Percentiles rank a stretch among this genome's conserved stretches.
Evolutionary conservation across 2,797 vertebrate species (phyloP).

Genomic region (Propithecus deckenii): DNA sequence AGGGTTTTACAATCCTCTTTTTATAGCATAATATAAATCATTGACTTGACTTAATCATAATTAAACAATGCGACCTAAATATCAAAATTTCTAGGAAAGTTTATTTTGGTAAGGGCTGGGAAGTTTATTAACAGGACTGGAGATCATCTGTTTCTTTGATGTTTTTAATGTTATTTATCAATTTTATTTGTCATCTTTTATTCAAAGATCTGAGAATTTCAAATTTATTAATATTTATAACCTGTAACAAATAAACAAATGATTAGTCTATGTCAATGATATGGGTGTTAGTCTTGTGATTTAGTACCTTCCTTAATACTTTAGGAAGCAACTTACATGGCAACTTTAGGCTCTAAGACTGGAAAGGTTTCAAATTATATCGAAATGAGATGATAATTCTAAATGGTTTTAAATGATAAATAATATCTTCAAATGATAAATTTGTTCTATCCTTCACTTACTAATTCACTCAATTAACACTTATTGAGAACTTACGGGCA

Average conservation of each 20-base stretch:
- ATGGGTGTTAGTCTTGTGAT: not conserved
- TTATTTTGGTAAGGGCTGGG: not conserved
- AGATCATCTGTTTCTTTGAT: not conserved
- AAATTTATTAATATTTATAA: slow-evolving; percentile 46
- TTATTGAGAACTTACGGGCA: not conserved
- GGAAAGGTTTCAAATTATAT: slow-evolving; percentile 23
- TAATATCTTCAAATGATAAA: slow-evolving; percentile 40
- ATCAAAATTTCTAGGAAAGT: slow-evolving; percentile 7
- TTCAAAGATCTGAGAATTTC: slow-evolving; percentile 39
- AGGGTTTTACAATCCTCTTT: slow-evolving; percentile 3
- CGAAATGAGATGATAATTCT: slow-evolving; percentile 19
- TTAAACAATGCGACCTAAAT: slow-evolving; percentile 16
- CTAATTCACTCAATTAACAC: slow-evolving; percentile 16
- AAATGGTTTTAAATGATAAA: slow-evolving; percentile 29
- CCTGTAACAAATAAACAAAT: slow-evolving; percentile 1
- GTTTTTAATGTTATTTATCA: not conserved
- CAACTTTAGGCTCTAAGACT: not conserved
- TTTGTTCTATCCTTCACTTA: not conserved
- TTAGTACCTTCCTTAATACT: slow-evolving; percentile 17
- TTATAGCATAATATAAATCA: slow-evolving; percentile 1
- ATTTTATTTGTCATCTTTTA: not conserved
- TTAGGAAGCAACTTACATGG: slow-evolving; percentile 24
- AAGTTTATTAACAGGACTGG: not conserved
- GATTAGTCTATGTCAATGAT: not conserved
- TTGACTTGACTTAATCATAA: slow-evolving; percentile 14